phyloP scores from a whole-genome alignment of 2,113 vertebrate species.

The Mesembrinibis cayennensis region DNA sequence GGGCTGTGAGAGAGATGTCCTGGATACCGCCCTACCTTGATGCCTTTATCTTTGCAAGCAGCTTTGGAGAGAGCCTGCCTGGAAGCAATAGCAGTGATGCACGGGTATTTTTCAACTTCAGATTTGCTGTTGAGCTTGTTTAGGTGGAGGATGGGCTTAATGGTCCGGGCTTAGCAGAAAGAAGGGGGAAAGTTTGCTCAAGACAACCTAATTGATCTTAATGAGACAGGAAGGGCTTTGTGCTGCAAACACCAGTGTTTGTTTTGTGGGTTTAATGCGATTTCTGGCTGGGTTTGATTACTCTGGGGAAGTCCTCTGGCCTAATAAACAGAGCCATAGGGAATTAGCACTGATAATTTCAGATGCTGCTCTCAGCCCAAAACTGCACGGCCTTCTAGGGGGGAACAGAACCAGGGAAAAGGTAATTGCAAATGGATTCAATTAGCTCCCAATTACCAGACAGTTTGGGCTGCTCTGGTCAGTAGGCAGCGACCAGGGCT shows the following conservation, averaged over 20 bases:
- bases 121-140: background rate
- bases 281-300: conserved; percentile 55
- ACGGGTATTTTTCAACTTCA: background rate
- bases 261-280: conserved; percentile 51
- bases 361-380: conserved; percentile 11
- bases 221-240: conserved; percentile 56
- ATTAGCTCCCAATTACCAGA: background rate
- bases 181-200: conserved; percentile 44
- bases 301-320: conserved; percentile 57
- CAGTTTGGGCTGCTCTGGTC: background rate
- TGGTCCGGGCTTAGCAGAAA: background rate
- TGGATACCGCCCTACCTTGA: background rate
- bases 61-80: background rate
- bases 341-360: conserved; percentile 41
- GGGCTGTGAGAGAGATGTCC: background rate
- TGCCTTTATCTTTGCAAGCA: background rate
- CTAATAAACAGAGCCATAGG: conserved; percentile 50
- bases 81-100: background rate
- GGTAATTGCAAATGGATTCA: background rate
- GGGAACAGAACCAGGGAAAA: background rate
- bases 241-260: conserved; percentile 51
- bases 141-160: conserved; percentile 21
- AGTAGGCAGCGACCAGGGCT: background rate
- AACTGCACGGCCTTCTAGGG: background rate
- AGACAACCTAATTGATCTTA: conserved; percentile 60